Percentiles rank a stretch among this genome's conserved stretches.
phyloP scores from a whole-genome alignment of 2,797 vertebrate species.

The Sandelia bainsii region DNA sequence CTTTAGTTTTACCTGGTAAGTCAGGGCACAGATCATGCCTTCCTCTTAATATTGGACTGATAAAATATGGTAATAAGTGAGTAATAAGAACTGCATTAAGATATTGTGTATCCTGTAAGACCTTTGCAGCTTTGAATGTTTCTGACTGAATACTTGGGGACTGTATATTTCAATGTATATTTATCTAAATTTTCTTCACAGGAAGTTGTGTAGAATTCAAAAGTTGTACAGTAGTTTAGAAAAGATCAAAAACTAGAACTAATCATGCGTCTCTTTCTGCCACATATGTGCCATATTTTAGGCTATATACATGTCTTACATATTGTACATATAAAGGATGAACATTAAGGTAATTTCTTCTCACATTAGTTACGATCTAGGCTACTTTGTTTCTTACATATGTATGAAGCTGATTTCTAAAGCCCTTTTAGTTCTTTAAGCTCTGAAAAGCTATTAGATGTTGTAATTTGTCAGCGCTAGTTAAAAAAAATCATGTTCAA shows the following conservation, averaged over 20 bases:
- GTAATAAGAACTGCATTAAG: not conserved
- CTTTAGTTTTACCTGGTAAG: slow-evolving; percentile 39
- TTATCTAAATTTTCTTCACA: not conserved
- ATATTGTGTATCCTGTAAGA: slow-evolving; percentile 1
- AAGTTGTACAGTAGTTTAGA: not conserved
- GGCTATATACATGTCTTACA: not conserved
- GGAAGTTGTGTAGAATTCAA: not conserved
- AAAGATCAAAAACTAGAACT: not conserved
- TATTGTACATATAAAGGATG: not conserved
- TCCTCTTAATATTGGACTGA: not conserved
- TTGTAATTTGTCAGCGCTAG: slow-evolving; percentile 20
- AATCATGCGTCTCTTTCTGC: not conserved
- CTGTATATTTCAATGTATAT: not conserved
- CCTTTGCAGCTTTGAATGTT: not conserved
- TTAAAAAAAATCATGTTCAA: slow-evolving; percentile 45
- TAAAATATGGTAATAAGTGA: not conserved
- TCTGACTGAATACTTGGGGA: not conserved
- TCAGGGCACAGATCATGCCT: slow-evolving; percentile 13
- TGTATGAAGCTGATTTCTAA: slow-evolving; percentile 8
- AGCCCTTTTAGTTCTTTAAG: slow-evolving; percentile 18
- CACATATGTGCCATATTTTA: not conserved
- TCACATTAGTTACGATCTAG: not conserved
- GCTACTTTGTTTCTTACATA: not conserved
- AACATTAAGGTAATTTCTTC: not conserved
- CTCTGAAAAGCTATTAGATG: slow-evolving; percentile 32